Conservation (phyloP, 2,888 invertebrate genomes). For the Dryobotodes eremita region DNA sequence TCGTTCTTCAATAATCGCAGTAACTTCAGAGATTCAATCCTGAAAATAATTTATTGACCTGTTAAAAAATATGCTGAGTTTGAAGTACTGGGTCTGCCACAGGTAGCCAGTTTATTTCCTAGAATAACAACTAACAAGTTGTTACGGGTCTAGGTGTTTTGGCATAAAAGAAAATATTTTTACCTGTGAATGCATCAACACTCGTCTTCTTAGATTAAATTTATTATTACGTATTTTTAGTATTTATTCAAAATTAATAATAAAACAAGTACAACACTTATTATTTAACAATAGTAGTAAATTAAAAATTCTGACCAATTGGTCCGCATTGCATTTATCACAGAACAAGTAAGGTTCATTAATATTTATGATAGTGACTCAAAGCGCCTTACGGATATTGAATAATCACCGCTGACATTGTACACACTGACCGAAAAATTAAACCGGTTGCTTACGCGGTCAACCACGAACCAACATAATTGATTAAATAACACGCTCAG, state of each 20-base stretch:
- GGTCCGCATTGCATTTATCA: conserved; percentile 8
- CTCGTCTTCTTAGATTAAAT: not conserved
- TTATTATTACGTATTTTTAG: not conserved
- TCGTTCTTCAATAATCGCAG: not conserved
- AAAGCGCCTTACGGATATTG: conserved; percentile 54
- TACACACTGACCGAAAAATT: conserved; percentile 60
- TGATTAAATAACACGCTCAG: conserved; percentile 48
- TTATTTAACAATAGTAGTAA: conserved; percentile 1
- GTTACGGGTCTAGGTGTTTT: not conserved
- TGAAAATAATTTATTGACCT: not conserved
- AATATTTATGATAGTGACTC: conserved; percentile 49
- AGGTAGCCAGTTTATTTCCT: not conserved
- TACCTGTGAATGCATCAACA: not conserved
- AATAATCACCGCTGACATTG: conserved; percentile 64
- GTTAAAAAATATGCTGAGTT: not conserved
- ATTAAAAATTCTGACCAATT: not conserved
- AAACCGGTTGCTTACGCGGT: conserved; percentile 56
- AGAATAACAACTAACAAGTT: not conserved
- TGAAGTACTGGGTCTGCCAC: not conserved
- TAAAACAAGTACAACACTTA: not conserved
- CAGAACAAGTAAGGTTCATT: conserved; percentile 27
- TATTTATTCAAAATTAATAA: not conserved
- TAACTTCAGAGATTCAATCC: not conserved
- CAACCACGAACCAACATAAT: conserved; percentile 24
- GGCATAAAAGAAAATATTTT: not conserved